A percentile compares a stretch with the other conserved stretches of the same genome.
Conservation (phyloP, 2,113 vertebrate genomes). For the Anoplopoma fimbria region DNA sequence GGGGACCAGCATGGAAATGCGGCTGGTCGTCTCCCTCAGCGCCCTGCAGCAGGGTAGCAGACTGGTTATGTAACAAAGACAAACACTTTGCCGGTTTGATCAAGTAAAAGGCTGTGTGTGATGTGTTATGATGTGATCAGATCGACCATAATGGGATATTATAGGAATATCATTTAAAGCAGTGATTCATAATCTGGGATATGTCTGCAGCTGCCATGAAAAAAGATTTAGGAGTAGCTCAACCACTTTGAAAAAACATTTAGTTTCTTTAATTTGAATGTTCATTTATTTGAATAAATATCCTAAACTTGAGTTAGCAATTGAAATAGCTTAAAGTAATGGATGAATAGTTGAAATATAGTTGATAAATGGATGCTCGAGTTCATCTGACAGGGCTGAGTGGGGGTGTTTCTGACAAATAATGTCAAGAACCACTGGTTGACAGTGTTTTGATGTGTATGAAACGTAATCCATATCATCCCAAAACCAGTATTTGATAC, state of each 20-base stretch:
- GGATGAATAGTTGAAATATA: neutral
- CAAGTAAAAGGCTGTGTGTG: slow-evolving; percentile 7
- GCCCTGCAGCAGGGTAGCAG: slow-evolving; percentile 59
- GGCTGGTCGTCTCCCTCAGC: slow-evolving; percentile 20
- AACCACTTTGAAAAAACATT: neutral
- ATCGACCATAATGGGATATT: slow-evolving; percentile 25
- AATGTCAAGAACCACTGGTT: neutral
- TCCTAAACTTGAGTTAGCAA: no score
- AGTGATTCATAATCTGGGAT: neutral
- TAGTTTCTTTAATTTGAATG: neutral
- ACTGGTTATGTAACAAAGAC: slow-evolving; percentile 74
- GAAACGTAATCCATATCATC: slow-evolving; percentile 1
- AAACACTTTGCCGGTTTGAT: slow-evolving; percentile 49
- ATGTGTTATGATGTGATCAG: slow-evolving; percentile 52
- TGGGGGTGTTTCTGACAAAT: neutral
- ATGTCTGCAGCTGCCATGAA: neutral
- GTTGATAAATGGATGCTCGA: neutral
- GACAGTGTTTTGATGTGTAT: neutral
- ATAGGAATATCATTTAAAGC: neutral
- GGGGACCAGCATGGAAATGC: slow-evolving; percentile 16
- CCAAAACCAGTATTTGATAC: neutral
- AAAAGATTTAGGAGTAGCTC: neutral
- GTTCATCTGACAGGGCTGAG: neutral
- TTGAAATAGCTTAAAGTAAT: neutral
- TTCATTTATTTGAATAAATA: neutral